Evolutionary conservation across 2,113 vertebrate species (phyloP).

Genomic region (Trochalopteron elliotii): DNA sequence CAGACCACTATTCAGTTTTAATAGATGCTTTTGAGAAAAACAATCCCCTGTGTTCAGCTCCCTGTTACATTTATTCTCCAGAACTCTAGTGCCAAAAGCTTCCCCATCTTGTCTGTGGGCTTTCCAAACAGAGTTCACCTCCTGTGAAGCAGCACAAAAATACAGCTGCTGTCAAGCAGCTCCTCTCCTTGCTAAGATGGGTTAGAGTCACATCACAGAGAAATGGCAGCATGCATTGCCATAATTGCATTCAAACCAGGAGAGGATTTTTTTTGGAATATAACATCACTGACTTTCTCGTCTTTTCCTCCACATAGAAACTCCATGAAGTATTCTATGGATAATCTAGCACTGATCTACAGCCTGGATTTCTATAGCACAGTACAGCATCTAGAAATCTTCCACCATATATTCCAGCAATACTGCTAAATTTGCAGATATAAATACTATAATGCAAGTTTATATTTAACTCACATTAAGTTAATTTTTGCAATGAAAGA

Average conservation of each 20-base stretch:
- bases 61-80: slow-evolving; percentile 43
- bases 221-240: not conserved
- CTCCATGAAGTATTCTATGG: not conserved
- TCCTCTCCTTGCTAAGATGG: not conserved
- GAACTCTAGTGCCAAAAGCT: slow-evolving; percentile 31
- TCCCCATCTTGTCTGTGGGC: slow-evolving; percentile 35
- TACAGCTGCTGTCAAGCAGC: slow-evolving; percentile 44
- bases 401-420: not conserved
- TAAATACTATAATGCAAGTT: not conserved
- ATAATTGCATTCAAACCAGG: not conserved
- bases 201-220: not conserved
- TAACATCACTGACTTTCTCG: not conserved
- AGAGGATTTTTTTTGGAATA: not conserved
- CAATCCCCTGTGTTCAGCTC: slow-evolving; percentile 36
- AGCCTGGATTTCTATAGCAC: not conserved
- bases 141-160: slow-evolving; percentile 51
- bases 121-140: slow-evolving; percentile 50
- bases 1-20: slow-evolving; percentile 21
- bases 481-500: not conserved
- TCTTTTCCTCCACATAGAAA: not conserved
- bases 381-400: not conserved
- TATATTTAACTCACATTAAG: not conserved
- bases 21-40: slow-evolving; percentile 55
- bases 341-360: not conserved
- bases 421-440: not conserved